Evolutionary conservation across 2,888 invertebrate species (phyloP), one percentile per base, ranked within the genome.

Genomic region (Latheticus oryzae): DNA sequence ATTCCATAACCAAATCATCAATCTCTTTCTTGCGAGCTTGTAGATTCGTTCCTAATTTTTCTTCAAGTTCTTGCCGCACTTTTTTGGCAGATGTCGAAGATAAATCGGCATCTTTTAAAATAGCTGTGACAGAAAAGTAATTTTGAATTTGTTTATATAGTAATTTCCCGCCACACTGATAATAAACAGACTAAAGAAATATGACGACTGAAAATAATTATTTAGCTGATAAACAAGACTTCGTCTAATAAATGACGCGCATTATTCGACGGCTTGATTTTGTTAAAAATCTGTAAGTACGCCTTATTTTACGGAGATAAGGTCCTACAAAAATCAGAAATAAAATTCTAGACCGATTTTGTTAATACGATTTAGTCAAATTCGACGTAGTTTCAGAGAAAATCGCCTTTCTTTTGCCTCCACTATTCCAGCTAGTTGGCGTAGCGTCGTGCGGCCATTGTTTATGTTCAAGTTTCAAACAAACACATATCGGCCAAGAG

Each of bases 1-100:
- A 88, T 64, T 91, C 90, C 90, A 94, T 91, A 3, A 95, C 91
- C 59, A 95, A 80, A 66, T 88, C 85, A 75, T 95, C 93, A n/a
- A 96, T 91, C 76, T 93, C 87, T 74, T 91, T 89, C 79, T 91
- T 94, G 70, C 93, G 90, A 37, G 78, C 85, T 3, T 87, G 80
- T 33, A 97, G 81, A 68, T 94, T 91, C 40, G 86, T 82, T 23
- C 87, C 88, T 4, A 95, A 82, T 69, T 89, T 89, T 66, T 89
- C 87, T 77, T 96, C 94, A 63, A 97, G 80, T 72, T 91, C 88
- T 75, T 89, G 88, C 33, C 95, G 86, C 8, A 97, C 93, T 77
- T 93, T 93, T 76, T 95, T 96, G 3, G 93, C 89, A 2, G 96
- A 92, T 64, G 91, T 89, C 47, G 87, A 86, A 4, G 88, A 85